A percentile compares a stretch with the other conserved stretches of the same genome.
Conservation (phyloP, 2,113 vertebrate species). For the Raphicerus campestris region DNA sequence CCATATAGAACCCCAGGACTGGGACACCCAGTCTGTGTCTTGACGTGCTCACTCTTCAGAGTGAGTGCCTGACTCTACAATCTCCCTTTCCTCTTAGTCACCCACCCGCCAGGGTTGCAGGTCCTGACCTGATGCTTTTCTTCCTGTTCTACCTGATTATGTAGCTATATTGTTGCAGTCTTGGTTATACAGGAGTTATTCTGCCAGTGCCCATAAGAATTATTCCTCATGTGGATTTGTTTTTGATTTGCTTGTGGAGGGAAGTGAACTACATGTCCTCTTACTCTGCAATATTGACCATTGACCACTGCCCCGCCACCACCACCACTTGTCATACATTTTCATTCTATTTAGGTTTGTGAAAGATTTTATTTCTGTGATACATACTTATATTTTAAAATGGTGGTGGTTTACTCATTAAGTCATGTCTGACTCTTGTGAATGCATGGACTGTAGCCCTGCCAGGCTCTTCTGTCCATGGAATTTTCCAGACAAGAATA, state of each 20-base stretch:
- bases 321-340: not conserved
- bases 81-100: not conserved
- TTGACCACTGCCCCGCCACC: fast-evolving
- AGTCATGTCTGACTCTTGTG: not conserved
- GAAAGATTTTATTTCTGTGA: not conserved
- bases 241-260: not conserved
- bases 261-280: not conserved
- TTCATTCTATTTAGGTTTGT: not conserved
- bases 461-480: not conserved
- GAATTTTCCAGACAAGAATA: not conserved
- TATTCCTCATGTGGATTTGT: not conserved
- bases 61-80: not conserved
- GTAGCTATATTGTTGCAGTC: not conserved
- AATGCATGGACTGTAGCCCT: not conserved
- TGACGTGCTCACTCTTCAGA: not conserved
- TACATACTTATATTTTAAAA: not conserved
- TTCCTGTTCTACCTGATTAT: not conserved
- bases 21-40: not conserved
- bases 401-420: not conserved
- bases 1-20: not conserved
- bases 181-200: not conserved
- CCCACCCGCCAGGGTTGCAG: not conserved
- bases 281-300: not conserved
- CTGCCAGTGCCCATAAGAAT: not conserved
- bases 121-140: not conserved